These are phyloP conservation scores for Epinotia ramella DNA, from an alignment of 2,888 invertebrate genomes.

Conservation along the genomic window DNA sequence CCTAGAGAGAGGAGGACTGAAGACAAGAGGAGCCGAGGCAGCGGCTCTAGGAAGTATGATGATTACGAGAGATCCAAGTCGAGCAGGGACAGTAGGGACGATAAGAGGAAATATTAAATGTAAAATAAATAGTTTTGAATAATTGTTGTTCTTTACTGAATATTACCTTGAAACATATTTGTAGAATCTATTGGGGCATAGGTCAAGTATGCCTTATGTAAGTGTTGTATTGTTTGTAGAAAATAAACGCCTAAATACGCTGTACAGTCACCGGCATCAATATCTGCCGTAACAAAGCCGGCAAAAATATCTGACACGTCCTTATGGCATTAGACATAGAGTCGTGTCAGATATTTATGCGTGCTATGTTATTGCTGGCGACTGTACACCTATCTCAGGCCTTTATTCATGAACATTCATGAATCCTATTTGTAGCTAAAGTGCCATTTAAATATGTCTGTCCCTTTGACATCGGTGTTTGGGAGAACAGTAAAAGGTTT, in stretches of 20 bases:
- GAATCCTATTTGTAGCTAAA: too few relatives aligned
- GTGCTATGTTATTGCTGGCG: too few relatives aligned
- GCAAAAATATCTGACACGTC: too few relatives aligned
- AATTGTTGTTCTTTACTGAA: constrained; percentile 4
- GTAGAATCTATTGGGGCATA: background rate
- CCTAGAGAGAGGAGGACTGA: constrained; percentile 74
- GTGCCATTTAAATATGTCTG: too few relatives aligned
- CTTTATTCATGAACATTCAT: too few relatives aligned
- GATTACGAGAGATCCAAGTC: constrained; percentile 80
- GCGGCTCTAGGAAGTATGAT: constrained; percentile 75
- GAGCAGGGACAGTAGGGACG: constrained; percentile 73
- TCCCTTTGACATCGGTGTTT: too few relatives aligned
- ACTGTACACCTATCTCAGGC: too few relatives aligned
- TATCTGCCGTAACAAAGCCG: too few relatives aligned
- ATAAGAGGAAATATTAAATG: constrained; percentile 73
- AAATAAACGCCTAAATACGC: background rate
- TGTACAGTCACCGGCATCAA: too few relatives aligned
- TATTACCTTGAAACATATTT: constrained; percentile 9
- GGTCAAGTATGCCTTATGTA: constrained; percentile 10
- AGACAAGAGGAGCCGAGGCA: constrained; percentile 68
- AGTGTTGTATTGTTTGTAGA: background rate
- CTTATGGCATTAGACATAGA: too few relatives aligned
- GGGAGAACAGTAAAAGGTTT: too few relatives aligned
- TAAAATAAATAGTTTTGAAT: constrained; percentile 32
- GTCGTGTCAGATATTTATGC: too few relatives aligned